A percentile compares a stretch with the other conserved stretches of the same genome.
Evolutionary conservation across 2,113 vertebrate genomes (phyloP).

Genomic region (Tricholaema leucomelas): DNA sequence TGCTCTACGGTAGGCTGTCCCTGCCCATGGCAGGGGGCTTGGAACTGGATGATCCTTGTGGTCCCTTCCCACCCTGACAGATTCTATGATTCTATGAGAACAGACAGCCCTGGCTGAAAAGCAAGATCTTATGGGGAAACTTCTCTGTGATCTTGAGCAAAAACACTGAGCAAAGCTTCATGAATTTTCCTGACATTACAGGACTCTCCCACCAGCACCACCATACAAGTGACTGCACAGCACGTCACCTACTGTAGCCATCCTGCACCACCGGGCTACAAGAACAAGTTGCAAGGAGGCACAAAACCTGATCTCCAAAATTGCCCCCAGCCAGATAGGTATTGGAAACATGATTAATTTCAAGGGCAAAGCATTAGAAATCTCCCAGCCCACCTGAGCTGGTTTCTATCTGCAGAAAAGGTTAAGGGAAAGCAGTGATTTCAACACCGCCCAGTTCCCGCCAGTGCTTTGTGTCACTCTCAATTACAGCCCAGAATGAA

Average conservation of each 20-base stretch:
- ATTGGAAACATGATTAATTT: background rate
- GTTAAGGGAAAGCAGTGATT: conserved; percentile 11
- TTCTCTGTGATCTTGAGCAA: background rate
- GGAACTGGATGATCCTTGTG: too few relatives aligned
- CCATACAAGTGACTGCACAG: background rate
- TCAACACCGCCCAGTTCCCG: conserved; percentile 34
- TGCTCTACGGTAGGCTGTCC: too few relatives aligned
- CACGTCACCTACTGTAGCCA: background rate
- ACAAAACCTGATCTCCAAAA: background rate
- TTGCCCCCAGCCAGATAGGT: background rate
- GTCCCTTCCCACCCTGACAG: too few relatives aligned
- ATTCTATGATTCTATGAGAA: too few relatives aligned
- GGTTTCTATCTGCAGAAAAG: conserved; percentile 28
- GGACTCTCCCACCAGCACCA: background rate
- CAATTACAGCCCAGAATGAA: conserved; percentile 54
- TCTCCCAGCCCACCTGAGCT: conserved; percentile 14
- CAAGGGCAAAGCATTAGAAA: conserved; percentile 13
- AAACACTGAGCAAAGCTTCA: background rate
- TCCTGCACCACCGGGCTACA: background rate
- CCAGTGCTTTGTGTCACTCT: conserved; percentile 49
- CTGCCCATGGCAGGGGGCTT: too few relatives aligned
- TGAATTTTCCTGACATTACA: background rate
- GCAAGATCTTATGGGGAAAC: background rate
- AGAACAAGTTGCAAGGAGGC: background rate
- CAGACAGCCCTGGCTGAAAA: background rate